Evolutionary conservation across 2,113 vertebrate genomes (phyloP).

Genomic region (Scomber colias): DNA sequence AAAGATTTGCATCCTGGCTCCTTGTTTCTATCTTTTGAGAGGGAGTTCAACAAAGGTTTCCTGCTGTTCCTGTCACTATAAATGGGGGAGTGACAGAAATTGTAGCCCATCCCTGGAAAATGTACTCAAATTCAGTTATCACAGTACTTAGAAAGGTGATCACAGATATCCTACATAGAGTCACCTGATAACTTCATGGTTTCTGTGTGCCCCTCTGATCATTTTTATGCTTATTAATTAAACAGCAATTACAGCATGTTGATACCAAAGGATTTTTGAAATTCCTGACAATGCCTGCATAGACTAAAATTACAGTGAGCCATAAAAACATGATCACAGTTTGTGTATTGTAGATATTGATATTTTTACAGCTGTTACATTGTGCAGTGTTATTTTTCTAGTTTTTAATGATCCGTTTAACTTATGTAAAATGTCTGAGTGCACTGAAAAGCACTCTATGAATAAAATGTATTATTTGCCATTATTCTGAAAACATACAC

Average conservation of each 20-base stretch:
- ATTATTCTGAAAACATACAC: conserved; percentile 1
- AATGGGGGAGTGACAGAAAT: neutral
- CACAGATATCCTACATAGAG: neutral
- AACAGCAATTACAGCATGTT: neutral
- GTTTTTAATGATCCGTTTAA: too few relatives aligned
- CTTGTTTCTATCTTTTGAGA: neutral
- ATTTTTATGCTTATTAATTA: neutral
- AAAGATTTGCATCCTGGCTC: neutral
- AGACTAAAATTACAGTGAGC: neutral
- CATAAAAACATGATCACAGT: conserved; percentile 5
- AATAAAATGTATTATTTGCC: too few relatives aligned
- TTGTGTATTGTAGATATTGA: neutral
- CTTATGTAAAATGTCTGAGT: too few relatives aligned
- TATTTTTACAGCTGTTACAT: too few relatives aligned
- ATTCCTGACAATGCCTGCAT: too few relatives aligned
- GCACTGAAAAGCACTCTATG: too few relatives aligned
- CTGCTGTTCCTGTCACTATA: neutral
- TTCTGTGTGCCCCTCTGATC: too few relatives aligned
- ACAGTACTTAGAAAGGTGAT: neutral
- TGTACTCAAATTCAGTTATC: neutral
- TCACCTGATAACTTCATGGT: neutral
- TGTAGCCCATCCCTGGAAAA: too few relatives aligned
- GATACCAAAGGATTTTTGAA: too few relatives aligned
- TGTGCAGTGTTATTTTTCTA: too few relatives aligned
- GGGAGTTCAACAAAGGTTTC: neutral